A percentile compares a stretch with the other conserved stretches of the same genome.
These are phyloP conservation scores for Saccostrea glomerata DNA, from an alignment of 1,140 invertebrate species.

Conservation along the genomic window DNA sequence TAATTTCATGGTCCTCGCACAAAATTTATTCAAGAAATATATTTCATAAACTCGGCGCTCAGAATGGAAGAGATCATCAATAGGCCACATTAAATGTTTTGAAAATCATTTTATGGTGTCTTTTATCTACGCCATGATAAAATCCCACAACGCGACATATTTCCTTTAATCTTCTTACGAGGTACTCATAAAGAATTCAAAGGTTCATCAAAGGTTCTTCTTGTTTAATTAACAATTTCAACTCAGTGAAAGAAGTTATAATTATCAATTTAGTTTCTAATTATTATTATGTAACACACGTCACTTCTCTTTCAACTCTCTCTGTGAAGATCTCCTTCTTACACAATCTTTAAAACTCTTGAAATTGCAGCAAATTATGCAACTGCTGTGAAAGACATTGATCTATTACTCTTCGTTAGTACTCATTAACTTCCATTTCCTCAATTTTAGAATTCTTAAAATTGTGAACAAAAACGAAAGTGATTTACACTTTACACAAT, in stretches of 20 bases:
- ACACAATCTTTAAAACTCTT: background rate
- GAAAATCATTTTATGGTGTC: background rate
- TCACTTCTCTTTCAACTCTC: background rate
- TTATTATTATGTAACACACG: background rate
- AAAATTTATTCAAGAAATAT: background rate
- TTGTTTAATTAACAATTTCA: constrained; percentile 27
- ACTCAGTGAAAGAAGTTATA: background rate
- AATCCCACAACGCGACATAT: background rate
- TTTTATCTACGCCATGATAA: background rate
- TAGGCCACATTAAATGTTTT: background rate
- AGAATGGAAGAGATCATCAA: background rate
- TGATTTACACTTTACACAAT: background rate
- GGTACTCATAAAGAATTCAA: background rate
- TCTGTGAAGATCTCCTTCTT: background rate
- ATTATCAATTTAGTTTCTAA: background rate
- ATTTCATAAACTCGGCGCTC: constrained; percentile 9
- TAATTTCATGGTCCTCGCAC: constrained; percentile 8
- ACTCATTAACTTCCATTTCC: background rate
- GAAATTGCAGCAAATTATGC: background rate
- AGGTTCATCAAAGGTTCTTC: background rate
- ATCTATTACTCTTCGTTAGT: constrained; percentile 4
- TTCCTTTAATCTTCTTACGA: background rate
- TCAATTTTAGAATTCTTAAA: constrained; percentile 4
- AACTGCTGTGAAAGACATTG: background rate
- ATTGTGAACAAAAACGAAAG: background rate